Evolutionary conservation across 2,113 vertebrate genomes (phyloP), one percentile per base, ranked within the genome.

Genomic region (Burhinus bistriatus): DNA sequence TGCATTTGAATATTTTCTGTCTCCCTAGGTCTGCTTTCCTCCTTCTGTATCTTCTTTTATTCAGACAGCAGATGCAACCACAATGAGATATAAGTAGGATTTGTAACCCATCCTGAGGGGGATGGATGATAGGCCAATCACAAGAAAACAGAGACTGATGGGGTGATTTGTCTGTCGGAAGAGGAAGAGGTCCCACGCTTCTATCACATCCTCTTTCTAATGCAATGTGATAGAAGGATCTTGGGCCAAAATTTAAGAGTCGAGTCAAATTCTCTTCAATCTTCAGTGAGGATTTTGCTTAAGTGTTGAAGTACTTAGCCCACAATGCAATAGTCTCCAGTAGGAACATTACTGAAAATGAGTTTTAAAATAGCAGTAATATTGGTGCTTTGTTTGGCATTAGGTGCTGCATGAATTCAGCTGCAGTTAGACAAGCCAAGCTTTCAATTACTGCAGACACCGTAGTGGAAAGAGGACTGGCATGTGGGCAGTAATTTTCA

Each of bases 401-500:
- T 55, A 66, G 12, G 36, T 44, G n/a, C 54, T 55, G 36, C 42
- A 36, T 10, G 2, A 70, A 47, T 87, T 94, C 93, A 92, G 71
- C 44, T 40, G 75, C 66, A 81, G 45, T 66, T 80, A 94, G 21
- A 54, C 21, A 89, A 90, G 52, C 27, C 52, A 90, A 77, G 77
- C 9, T 92, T 95, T 96, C 77, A 51, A 32, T 76, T 93, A 61
- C 45, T 58, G 64, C 61, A 68, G 64, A 77, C 57, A 47, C 26
- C 51, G 22, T 16, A 86, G 65, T 51, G 59, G 69, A 70, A 91
- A 91, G 44, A 87, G 42, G 44, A 72, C 52, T 61, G 92, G 84
- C 65, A 90, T 90, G 87, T 93, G 92, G 78, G 95, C 90, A 94
- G 77, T 92, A 94, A 92, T 95, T 94, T 95, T 95, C 76, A 54